Evolutionary conservation across 2,888 invertebrate genomes (phyloP).

Genomic region (Steinernema scapterisci): DNA sequence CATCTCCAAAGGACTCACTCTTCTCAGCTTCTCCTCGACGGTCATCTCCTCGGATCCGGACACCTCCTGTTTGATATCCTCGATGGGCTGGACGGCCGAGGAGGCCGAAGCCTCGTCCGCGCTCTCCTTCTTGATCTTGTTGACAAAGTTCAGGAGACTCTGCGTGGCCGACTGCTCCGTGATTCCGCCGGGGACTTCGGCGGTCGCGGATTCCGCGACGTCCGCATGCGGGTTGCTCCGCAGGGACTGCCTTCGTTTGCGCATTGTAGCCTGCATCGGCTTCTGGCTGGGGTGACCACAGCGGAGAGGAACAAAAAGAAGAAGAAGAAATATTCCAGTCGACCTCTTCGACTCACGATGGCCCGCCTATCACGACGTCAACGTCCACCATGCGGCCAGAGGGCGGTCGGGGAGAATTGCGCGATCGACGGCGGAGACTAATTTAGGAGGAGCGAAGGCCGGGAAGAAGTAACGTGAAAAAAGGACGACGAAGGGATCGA

Average conservation of each 20-base stretch:
- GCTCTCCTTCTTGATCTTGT: constrained; percentile 19
- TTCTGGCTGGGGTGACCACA: no score
- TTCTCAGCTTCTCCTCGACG: constrained; percentile 10
- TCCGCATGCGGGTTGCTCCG: background rate
- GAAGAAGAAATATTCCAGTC: background rate
- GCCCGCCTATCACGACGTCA: no score
- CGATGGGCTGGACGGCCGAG: background rate
- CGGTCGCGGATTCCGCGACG: background rate
- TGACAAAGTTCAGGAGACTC: background rate
- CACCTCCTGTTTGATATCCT: constrained; percentile 2
- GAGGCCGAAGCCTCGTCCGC: background rate
- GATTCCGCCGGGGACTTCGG: background rate
- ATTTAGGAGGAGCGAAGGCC: constrained; percentile 19
- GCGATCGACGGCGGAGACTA: background rate
- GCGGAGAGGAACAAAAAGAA: no score
- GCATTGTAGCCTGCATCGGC: constrained; percentile 16
- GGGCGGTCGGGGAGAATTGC: background rate
- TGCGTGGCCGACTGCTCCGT: background rate
- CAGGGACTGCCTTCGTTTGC: constrained; percentile 11
- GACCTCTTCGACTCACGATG: no score
- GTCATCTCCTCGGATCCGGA: background rate
- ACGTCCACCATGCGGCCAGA: no score
- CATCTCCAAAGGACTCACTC: background rate
- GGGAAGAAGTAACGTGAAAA: constrained; percentile 12
- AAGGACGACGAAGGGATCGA: constrained; percentile 27